A percentile compares a stretch with the other conserved stretches of the same genome.
phyloP scores from a whole-genome alignment of 2,113 vertebrate genomes.

The Sander lucioperca region DNA sequence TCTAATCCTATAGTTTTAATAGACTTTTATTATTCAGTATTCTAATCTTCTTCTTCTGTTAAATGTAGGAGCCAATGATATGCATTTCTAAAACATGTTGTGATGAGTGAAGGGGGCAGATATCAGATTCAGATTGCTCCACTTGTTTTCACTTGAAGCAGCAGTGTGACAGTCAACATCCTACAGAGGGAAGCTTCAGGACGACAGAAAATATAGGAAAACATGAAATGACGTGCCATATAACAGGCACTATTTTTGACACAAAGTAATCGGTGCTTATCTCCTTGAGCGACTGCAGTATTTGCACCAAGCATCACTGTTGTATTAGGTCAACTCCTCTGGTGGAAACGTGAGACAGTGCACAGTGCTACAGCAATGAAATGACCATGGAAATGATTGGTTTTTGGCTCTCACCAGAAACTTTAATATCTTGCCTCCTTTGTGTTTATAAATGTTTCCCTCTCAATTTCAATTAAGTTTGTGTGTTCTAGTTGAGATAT shows the following conservation, averaged over 20 bases:
- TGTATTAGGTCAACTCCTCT: conserved; percentile 31
- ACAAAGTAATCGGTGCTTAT: background rate
- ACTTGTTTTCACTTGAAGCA: conserved; percentile 3
- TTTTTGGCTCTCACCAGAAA: background rate
- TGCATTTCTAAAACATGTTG: conserved; percentile 1
- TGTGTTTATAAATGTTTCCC: background rate
- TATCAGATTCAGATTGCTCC: conserved; percentile 1
- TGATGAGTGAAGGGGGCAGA: background rate
- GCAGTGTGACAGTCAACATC: conserved; percentile 5
- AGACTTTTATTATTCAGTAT: background rate
- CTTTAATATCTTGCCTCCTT: background rate
- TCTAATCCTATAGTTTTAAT: background rate
- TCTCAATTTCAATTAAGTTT: background rate
- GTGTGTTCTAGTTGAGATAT: background rate
- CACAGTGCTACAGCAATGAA: background rate
- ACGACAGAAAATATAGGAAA: background rate
- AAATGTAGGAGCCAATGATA: background rate
- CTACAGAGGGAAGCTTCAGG: background rate
- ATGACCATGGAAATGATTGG: background rate
- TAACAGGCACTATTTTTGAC: background rate
- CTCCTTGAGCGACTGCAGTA: conserved; percentile 13
- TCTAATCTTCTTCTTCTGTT: background rate
- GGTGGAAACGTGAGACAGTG: background rate
- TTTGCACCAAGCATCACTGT: conserved; percentile 1
- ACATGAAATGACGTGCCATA: background rate